phyloP scores from a whole-genome alignment of 2,888 invertebrate species.

The Acronicta leporina region DNA sequence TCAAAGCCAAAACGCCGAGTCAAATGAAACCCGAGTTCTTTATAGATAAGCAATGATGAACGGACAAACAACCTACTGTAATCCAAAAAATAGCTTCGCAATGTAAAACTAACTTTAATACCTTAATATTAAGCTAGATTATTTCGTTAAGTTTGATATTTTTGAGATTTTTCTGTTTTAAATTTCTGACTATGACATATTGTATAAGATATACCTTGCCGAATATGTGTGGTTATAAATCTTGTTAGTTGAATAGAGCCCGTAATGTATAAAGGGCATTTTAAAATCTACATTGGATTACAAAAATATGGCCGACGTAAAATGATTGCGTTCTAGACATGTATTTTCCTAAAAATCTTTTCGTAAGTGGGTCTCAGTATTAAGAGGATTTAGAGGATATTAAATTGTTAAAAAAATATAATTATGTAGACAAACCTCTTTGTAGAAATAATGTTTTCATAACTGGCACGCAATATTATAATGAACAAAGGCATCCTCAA shows the following conservation, averaged over 20 bases:
- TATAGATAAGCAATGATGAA: constrained; percentile 7
- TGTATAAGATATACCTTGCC: constrained; percentile 1
- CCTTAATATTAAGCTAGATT: constrained; percentile 44
- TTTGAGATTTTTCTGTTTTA: constrained; percentile 9
- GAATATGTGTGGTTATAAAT: background rate
- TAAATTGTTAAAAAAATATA: constrained; percentile 1
- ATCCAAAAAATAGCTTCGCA: constrained; percentile 40
- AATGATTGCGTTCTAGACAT: constrained; percentile 15
- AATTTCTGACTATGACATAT: constrained; percentile 4
- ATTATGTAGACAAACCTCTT: background rate
- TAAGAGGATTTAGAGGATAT: constrained; percentile 1
- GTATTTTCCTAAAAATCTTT: background rate
- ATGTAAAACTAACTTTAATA: constrained; percentile 22
- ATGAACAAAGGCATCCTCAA: no score
- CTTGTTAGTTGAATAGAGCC: background rate
- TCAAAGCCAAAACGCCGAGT: constrained; percentile 10
- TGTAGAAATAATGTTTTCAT: constrained; percentile 1
- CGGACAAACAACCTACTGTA: constrained; percentile 20
- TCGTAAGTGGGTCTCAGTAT: background rate
- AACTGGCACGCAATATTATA: no score
- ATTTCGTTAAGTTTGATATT: constrained; percentile 16
- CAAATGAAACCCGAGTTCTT: constrained; percentile 2
- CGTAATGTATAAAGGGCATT: constrained; percentile 4
- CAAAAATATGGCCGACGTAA: constrained; percentile 14
- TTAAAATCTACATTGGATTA: constrained; percentile 12